phyloP scores from a whole-genome alignment of 2,888 invertebrate genomes.

The Lepidonotus clava region DNA sequence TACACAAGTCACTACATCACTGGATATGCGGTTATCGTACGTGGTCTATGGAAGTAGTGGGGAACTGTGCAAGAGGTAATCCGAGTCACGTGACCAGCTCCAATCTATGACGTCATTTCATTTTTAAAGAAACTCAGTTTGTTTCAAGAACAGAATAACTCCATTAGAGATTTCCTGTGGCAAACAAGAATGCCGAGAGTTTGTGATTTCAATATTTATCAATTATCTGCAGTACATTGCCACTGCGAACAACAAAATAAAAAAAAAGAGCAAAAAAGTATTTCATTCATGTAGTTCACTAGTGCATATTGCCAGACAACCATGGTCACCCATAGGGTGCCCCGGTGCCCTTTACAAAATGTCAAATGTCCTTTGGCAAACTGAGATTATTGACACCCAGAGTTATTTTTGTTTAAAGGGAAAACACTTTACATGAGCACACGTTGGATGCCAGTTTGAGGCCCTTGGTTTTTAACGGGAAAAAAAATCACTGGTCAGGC shows the following conservation, averaged over 20 bases:
- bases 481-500: background rate
- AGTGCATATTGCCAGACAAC: background rate
- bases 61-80: background rate
- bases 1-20: slow-evolving; percentile 9
- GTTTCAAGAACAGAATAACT: no score
- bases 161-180: no score
- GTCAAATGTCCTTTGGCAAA: slow-evolving; percentile 21
- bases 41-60: background rate
- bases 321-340: no score
- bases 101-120: no score
- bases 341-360: no score
- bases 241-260: no score
- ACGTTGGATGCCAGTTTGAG: background rate
- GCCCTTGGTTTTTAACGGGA: background rate
- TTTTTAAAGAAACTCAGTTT: no score
- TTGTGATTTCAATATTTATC: no score
- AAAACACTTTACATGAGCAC: background rate
- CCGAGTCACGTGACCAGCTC: background rate
- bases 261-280: no score
- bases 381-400: background rate
- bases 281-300: no score
- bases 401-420: background rate
- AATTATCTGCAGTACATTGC: no score
- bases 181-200: no score
- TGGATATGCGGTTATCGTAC: background rate